A percentile compares a stretch with the other conserved stretches of the same genome.
Conservation (phyloP, 2,888 invertebrate genomes). For the Euclidia mi region DNA sequence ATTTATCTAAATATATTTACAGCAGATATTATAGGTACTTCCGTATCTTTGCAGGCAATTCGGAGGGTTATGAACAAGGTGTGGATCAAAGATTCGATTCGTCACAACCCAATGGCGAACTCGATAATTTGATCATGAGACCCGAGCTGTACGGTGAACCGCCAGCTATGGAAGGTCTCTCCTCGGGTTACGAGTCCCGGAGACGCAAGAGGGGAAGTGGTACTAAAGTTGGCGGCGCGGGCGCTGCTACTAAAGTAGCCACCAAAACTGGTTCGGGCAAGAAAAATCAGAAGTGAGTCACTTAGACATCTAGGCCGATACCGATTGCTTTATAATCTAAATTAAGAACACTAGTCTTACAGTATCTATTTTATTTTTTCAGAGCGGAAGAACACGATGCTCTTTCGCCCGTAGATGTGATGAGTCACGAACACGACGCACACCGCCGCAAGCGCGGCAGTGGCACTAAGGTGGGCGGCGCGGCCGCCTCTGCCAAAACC, state of each 20-base stretch:
- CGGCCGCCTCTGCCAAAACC: conserved; percentile 84
- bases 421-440: conserved; percentile 74
- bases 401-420: conserved; percentile 75
- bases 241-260: conserved; percentile 86
- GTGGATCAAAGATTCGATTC: conserved; percentile 81
- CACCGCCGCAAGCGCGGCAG: conserved; percentile 83
- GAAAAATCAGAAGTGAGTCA: conserved; percentile 83
- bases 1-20: no score
- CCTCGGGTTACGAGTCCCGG: conserved; percentile 77
- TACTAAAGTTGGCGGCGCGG: conserved; percentile 84
- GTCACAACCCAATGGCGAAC: conserved; percentile 77
- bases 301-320: conserved; percentile 12
- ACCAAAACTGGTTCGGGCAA: conserved; percentile 85
- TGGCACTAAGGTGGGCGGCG: conserved; percentile 83
- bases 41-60: conserved; percentile 73
- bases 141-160: conserved; percentile 91
- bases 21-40: neutral
- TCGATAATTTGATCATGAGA: conserved; percentile 91
- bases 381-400: conserved; percentile 78
- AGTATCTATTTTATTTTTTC: conserved; percentile 14
- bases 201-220: conserved; percentile 85
- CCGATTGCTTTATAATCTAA: conserved; percentile 24
- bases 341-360: conserved; percentile 25
- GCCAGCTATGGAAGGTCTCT: conserved; percentile 84
- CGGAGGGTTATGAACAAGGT: conserved; percentile 81